Base-by-base conservation (phyloP, 2,888 invertebrate species). In the Stegana nigrithorax region DNA sequence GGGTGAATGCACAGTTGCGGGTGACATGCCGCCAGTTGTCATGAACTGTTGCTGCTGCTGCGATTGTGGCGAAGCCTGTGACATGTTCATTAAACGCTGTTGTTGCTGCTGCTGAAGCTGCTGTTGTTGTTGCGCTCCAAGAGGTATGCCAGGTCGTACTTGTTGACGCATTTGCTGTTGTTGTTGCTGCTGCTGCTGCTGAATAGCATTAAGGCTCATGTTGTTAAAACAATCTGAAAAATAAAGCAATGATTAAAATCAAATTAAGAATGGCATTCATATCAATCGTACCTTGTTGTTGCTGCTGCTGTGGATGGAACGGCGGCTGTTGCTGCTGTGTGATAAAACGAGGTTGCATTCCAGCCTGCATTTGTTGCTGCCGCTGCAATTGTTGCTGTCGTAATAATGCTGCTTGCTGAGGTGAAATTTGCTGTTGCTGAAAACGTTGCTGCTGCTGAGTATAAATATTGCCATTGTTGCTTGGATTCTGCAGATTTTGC, bases 401-500 rank as follows among this genome's bases (percentile, higher is more conserved):
- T 39, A 67, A 63, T 7, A 68, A 53, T 19, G 69, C 67, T 17
- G 62, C 63, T 59, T 70, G 71, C 53, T 71, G 73, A 17, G 73
- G 73, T 3, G 71, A 65, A 62, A 73, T 67, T 63, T 84, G 83
- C 58, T 82, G 81, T 42, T 81, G 80, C 42, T 72, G 72, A 59
- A 44, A 64, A 26, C 56, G 50, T 29, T 68, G 67, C 29, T 57
- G 60, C 14, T 63, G 45, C 45, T 67, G 70, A 60, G 74, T 72
- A 66, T 77, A 82, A 57, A 82, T 62, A 69, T 71, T 77, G 39
- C 64, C 45, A 29, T 61, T 76, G 45, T 72, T 73, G 66, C 75
- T 78, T 17, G 83, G 82, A 69, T 78, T 83, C 4, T 80, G 70
- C 26, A 81, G 69, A 10, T 78, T 60, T 62, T 76, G 77, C 23